Evolutionary conservation across 1,140 invertebrate genomes (phyloP).

Genomic region (Drosophila leontia): DNA sequence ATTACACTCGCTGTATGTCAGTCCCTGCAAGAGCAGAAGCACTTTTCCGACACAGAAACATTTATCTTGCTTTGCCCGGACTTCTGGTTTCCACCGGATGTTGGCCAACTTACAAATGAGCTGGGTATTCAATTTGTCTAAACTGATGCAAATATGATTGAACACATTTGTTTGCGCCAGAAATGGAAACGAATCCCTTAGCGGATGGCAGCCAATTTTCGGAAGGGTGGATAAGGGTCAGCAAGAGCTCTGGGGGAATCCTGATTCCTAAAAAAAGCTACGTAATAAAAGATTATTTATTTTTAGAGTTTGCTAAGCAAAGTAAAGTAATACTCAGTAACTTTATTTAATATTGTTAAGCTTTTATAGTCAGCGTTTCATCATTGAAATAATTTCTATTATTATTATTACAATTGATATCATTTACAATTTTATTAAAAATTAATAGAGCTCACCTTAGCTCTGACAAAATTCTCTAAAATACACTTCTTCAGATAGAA

Average conservation of each 20-base stretch:
- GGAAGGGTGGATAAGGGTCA: neutral
- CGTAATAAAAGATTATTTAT: neutral
- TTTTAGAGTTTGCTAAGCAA: too few species aligned
- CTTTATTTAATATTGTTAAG: neutral
- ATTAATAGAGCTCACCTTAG: neutral
- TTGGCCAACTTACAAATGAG: conserved; percentile 51
- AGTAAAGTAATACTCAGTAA: neutral
- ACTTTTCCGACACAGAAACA: conserved; percentile 52
- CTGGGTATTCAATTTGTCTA: conserved; percentile 65
- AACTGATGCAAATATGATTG: conserved; percentile 64
- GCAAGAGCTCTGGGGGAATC: conserved; percentile 6
- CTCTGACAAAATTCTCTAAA: neutral
- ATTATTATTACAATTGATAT: too few species aligned
- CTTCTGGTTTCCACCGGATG: conserved; percentile 34
- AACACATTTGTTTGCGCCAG: conserved; percentile 59
- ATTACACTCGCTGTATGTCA: conserved; percentile 61
- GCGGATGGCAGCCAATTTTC: conserved; percentile 28
- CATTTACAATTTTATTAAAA: neutral
- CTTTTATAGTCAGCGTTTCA: too few species aligned
- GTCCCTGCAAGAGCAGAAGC: conserved; percentile 18
- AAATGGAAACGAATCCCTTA: conserved; percentile 24
- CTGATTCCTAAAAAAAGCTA: neutral
- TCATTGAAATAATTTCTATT: too few species aligned
- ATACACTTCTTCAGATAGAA: neutral
- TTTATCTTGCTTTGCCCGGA: conserved; percentile 57